Base-by-base conservation (phyloP, 2,888 invertebrate species). In the Cephus pulcher region DNA sequence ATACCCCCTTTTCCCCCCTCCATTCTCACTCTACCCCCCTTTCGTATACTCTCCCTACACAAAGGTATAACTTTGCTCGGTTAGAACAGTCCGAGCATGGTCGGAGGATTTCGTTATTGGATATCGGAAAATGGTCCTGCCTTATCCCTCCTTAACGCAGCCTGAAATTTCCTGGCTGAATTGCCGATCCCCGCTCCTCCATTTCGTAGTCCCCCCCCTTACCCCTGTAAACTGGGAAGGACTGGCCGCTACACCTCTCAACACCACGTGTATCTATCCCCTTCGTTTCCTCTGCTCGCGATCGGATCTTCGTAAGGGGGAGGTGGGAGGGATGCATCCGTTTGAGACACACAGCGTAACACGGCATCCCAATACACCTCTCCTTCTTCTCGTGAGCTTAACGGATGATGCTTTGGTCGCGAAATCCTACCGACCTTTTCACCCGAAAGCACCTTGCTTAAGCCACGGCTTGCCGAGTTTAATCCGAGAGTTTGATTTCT, bases 81-180 rank as follows among this genome's bases (percentile, higher is more conserved):
- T 74, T 74, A 74, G 35, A 74, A 74, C 74, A 33, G 74, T 74
- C 34, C 33, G 34, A 71, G 34, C 33, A 34, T 37, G 74, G 74
- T 34, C 37, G 12, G 74, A 34, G 74, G 74, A 74, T 74, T 74
- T 74, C 37, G 34, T 79, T 79, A 79, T 79, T 79, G 79, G 79
- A 74, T 79, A 79, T 79, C 73, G 79, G 79, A 74, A 79, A 79
- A 79, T 74, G 79, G 37, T 30, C 74, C 37, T 34, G 74, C 34
- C 34, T 37, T 37, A 37, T 34, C 34, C 74, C 35, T 35, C 74
- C 71, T 71, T 71, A 71, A 71, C 71, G 71, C 33, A 56, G 23
- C 56, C 56, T 23, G 71, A 71, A 71, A 71, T 71, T 71, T 71
- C 34, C 71, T 34, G 71, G 30, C 71, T 33, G 33, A 33, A 32